Base-by-base conservation (phyloP, 2,888 invertebrate genomes). In the Diaperis boleti region DNA sequence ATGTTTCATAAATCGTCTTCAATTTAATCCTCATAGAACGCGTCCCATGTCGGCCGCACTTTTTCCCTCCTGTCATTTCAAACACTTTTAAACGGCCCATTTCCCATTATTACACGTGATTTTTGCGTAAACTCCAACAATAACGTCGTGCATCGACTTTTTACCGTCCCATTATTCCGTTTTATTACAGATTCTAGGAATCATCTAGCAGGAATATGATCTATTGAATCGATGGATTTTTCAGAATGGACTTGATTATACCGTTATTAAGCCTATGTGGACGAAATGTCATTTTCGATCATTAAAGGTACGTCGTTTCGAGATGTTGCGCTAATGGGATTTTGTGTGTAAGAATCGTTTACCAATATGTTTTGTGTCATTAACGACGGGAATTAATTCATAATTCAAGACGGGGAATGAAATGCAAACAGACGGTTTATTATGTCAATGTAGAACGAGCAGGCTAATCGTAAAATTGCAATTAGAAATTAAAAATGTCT, bases 311-410 rank as follows among this genome's bases (percentile, higher is more conserved):
- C 10, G 35, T 10, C 33, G 31, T n/a, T 10, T 26, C 29, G 15
- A 49, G 49, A 49, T 52, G 52, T 52, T 49, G 35, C 14, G 39
- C 35, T 52, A 52, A 52, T 52, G 52, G 35, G 37, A 10, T 11
- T 39, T 52, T 20, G 20, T 52, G 39, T 39, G 35, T 22, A 20
- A 18, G 52, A 52, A 39, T 52, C 52, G 55, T 55, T 44, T 44
- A 44, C 52, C 33, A 60, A 60, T 60, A 60, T 33, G 50, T 60
- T 60, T 59, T 60, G 54, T 60, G 52, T 60, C 60, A 60, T 60
- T 60, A 60, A 54, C 37, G 52, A 60, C 41, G 18, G 18, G 60
- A 54, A 60, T 60, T 54, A 60, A 60, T 60, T 44, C 35, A 60
- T 60, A 33, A 60, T 60, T 60, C 42, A 60, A 44, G 18, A 54